Conservation (phyloP, 2,113 vertebrate genomes). For the Tretioscincus oriximinensis region DNA sequence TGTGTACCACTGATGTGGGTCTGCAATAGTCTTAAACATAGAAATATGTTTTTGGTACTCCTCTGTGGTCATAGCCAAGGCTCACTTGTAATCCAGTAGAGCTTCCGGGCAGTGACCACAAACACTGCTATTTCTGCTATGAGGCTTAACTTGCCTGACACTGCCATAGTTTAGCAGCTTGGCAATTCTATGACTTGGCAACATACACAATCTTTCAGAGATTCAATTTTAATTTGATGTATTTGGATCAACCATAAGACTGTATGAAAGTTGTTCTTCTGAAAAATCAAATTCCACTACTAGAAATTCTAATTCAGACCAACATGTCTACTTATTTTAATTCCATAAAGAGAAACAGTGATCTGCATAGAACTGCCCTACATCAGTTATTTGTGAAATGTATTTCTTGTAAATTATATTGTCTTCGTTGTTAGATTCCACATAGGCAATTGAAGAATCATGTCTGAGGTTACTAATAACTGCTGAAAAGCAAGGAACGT, state of each 20-base stretch:
- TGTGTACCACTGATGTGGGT: neutral
- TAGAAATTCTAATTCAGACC: too few relatives aligned
- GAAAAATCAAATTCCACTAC: slow-evolving; percentile 42
- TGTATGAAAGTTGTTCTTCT: neutral
- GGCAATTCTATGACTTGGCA: too few relatives aligned
- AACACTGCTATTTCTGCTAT: too few relatives aligned
- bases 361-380: neutral
- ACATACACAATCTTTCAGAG: too few relatives aligned
- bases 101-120: too few relatives aligned
- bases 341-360: neutral
- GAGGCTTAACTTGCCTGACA: too few relatives aligned
- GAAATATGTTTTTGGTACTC: slow-evolving; percentile 11
- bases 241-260: slow-evolving; percentile 35
- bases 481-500: neutral
- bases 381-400: neutral
- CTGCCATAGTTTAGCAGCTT: too few relatives aligned
- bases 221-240: neutral
- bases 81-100: too few relatives aligned
- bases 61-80: neutral
- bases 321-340: too few relatives aligned
- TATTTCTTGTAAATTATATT: neutral
- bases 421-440: neutral
- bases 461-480: neutral
- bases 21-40: neutral
- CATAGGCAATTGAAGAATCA: neutral